Evolutionary conservation across 2,888 invertebrate species (phyloP).

Genomic region (Metopia argyrocephala): DNA sequence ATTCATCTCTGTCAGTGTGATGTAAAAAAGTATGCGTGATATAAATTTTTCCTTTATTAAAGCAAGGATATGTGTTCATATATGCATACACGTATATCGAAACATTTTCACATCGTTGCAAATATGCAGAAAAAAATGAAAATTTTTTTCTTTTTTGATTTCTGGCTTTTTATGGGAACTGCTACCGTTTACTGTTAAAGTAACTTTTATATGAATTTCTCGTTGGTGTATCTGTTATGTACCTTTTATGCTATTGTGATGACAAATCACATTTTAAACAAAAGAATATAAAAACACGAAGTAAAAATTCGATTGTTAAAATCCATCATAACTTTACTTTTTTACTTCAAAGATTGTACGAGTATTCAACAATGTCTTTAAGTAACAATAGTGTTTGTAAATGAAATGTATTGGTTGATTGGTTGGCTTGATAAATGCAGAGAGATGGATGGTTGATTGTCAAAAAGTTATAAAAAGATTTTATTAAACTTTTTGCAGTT

Average conservation of each 20-base stretch:
- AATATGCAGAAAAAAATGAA: constrained; percentile 22
- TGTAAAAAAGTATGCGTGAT: background rate
- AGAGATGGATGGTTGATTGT: background rate
- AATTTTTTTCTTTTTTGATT: background rate
- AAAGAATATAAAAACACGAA: background rate
- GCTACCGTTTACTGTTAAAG: background rate
- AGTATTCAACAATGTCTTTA: constrained; percentile 24
- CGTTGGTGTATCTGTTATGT: no score
- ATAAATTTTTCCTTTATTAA: background rate
- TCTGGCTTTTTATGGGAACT: background rate
- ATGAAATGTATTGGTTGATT: constrained; percentile 6
- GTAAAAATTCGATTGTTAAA: constrained; percentile 21
- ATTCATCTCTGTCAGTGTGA: constrained; percentile 53
- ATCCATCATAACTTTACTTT: constrained; percentile 28
- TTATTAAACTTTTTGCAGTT: constrained; percentile 22
- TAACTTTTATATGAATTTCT: constrained; percentile 56
- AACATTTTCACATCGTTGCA: background rate
- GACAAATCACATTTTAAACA: constrained; percentile 58
- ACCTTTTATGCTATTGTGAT: constrained; percentile 51
- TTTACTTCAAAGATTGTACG: background rate
- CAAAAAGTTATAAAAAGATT: constrained; percentile 47
- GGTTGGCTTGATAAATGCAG: background rate
- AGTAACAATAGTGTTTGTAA: constrained; percentile 1
- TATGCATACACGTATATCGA: no score
- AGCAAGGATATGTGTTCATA: background rate